Conservation (phyloP, 1,140 invertebrate species). For the Xylocopa sonorina region DNA sequence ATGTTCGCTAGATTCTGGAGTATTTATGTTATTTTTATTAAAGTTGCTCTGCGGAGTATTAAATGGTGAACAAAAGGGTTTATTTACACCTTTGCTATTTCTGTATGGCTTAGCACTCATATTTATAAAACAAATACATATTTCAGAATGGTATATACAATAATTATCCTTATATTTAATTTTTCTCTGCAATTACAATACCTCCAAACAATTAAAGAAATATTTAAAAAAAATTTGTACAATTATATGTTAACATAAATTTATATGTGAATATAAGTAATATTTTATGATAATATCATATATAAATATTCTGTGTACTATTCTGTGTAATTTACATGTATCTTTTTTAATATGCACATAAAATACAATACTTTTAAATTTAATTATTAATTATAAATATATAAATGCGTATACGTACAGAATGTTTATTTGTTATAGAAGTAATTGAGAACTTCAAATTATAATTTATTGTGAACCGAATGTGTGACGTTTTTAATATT, state of each 20-base stretch:
- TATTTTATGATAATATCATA: background rate
- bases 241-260: background rate
- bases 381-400: background rate
- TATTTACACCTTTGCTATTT: conserved; percentile 51
- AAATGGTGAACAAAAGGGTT: conserved; percentile 81
- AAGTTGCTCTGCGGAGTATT: background rate
- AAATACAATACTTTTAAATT: background rate
- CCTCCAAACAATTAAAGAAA: conserved; percentile 76
- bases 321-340: background rate
- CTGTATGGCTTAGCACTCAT: conserved; percentile 26
- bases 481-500: conserved; percentile 1
- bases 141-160: conserved; percentile 80
- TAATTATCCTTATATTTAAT: background rate
- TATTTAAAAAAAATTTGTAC: conserved; percentile 81
- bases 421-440: background rate
- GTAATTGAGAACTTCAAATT: background rate
- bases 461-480: background rate
- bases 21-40: background rate
- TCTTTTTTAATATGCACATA: background rate
- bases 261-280: background rate
- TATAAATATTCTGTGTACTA: too few relatives aligned
- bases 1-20: background rate
- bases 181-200: conserved; percentile 70
- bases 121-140: conserved; percentile 84
- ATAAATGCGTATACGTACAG: background rate